phyloP scores from a whole-genome alignment of 2,113 vertebrate genomes.

The Rousettus leschenaultii region DNA sequence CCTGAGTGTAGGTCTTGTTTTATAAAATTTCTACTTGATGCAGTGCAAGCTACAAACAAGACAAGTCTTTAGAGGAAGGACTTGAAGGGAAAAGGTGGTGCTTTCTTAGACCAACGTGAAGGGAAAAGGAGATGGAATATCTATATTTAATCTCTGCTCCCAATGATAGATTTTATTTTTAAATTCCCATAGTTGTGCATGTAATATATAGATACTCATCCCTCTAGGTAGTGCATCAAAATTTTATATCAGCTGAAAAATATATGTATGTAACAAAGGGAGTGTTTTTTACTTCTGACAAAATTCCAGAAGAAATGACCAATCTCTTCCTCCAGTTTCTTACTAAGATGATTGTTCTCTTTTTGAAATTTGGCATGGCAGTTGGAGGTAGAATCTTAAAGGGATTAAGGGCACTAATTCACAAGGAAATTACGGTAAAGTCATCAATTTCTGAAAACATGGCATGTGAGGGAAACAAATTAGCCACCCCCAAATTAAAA shows the following conservation, averaged over 20 bases:
- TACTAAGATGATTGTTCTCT: neutral
- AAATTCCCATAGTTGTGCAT: neutral
- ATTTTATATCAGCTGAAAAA: conserved; percentile 49
- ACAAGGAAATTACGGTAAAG: neutral
- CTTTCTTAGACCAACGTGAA: neutral
- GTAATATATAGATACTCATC: neutral
- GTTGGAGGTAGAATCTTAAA: conserved; percentile 39
- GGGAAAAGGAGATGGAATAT: neutral
- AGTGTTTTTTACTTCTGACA: neutral
- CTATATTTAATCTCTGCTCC: conserved; percentile 51
- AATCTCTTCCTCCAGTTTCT: neutral
- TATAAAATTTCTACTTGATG: conserved; percentile 41
- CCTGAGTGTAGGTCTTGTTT: conserved; percentile 36
- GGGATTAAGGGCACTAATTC: neutral
- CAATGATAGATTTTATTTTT: conserved; percentile 28
- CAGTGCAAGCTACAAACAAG: conserved; percentile 35
- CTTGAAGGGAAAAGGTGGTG: conserved; percentile 23
- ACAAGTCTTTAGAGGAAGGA: conserved; percentile 34
- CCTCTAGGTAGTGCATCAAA: conserved; percentile 25
- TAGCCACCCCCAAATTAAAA: neutral
- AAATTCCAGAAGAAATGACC: conserved; percentile 27
- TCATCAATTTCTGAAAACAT: conserved; percentile 38
- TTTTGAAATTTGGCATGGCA: neutral
- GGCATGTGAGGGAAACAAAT: neutral
- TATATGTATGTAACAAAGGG: neutral